Percentiles rank a stretch among this genome's conserved stretches.
Evolutionary conservation across 2,888 invertebrate genomes (phyloP).

Genomic region (Andrena camellia): DNA sequence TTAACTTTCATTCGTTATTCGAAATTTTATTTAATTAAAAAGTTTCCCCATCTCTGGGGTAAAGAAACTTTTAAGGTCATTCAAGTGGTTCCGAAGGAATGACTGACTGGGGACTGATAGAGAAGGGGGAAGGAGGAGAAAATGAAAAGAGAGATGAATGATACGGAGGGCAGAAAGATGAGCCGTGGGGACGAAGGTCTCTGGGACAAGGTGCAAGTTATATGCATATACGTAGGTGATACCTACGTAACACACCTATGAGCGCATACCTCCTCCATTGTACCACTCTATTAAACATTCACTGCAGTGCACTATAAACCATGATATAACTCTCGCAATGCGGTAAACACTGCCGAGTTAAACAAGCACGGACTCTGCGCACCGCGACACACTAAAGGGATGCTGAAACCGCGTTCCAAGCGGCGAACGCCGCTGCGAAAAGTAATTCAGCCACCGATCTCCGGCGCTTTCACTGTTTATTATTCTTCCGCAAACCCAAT

Average conservation of each 20-base stretch:
- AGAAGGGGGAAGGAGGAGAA: no score
- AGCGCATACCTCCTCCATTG: slow-evolving; percentile 72
- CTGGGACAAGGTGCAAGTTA: slow-evolving; percentile 43
- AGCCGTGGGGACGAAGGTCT: background rate
- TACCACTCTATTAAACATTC: slow-evolving; percentile 83
- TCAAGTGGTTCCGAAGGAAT: no score
- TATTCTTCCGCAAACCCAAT: background rate
- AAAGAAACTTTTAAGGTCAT: no score
- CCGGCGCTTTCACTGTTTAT: background rate
- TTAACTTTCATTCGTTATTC: no score
- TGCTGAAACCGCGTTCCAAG: slow-evolving; percentile 42
- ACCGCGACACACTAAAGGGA: slow-evolving; percentile 22
- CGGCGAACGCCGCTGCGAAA: slow-evolving; percentile 45
- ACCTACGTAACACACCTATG: slow-evolving; percentile 49
- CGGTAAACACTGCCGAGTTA: slow-evolving; percentile 82
- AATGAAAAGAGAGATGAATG: background rate
- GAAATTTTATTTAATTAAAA: no score
- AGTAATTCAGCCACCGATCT: slow-evolving; percentile 55
- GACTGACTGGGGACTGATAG: no score
- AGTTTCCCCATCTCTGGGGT: no score
- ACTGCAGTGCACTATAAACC: slow-evolving; percentile 81
- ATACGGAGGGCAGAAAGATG: background rate
- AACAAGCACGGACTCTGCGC: slow-evolving; percentile 70
- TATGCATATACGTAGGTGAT: background rate
- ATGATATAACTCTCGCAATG: slow-evolving; percentile 83